Base-by-base conservation (phyloP, 2,888 invertebrate genomes). In the Drosophila robusta region DNA sequence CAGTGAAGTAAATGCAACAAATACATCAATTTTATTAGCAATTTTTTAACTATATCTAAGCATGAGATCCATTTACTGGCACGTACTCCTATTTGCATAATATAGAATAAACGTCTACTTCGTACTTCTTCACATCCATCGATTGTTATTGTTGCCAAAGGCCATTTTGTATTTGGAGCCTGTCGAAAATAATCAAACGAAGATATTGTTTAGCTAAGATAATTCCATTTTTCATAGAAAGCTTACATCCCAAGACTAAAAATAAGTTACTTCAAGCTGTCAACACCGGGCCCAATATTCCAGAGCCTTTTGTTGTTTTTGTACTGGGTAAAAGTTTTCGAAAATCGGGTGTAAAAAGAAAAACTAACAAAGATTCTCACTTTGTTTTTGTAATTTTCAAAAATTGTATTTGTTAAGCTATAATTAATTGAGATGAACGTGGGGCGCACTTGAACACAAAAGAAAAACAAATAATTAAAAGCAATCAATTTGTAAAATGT, bases 111-210 rank as follows among this genome's bases (percentile, higher is more conserved):
- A 14, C 16, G 34, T 26, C 49, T 72, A 80, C 24, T 60, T 61
- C 51, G 65, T 49, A 58, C 51, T 63, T 38, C 62, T 49, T 62
- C 50, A 47, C 62, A 66, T 78, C 86, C 81, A 84, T 26, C 58
- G 61, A 54, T 54, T 61, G 26, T 83, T 82, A 69, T 84, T 83
- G 5, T 75, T 81, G 72, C 81, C 86, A 57, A 77, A 87, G 32
- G 78, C 84, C 24, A 80, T 71, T 54, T 86, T 81, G 68, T 68
- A 90, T 22, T 78, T 87, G 62, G 83, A 87, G 82, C 87, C 91
- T 91, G 82, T 70, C 16, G n/a, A 80, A 29, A 49, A 34, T 34
- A 69, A 65, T 58, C 45, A 80, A 68, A 58, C 24, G 54, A 58
- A 77, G 12, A 34, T 46, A 50, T 51, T 45, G 63, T 71, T 70